Conservation (phyloP, 2,888 invertebrate species). For the Sericinus montela region DNA sequence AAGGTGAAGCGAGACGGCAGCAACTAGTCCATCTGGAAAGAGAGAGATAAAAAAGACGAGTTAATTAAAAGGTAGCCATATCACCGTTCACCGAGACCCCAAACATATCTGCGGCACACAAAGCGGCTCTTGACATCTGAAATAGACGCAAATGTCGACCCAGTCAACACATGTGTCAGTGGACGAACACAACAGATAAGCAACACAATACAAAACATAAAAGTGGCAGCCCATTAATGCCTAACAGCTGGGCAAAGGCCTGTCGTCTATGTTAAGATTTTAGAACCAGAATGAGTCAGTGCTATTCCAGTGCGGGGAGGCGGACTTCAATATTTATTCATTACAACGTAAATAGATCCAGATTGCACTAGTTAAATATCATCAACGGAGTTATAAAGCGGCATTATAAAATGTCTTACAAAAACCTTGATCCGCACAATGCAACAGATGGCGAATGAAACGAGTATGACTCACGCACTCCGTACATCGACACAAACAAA, state of each 20-base stretch:
- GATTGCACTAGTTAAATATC: not conserved
- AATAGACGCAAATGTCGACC: conserved; percentile 45
- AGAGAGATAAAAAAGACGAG: conserved; percentile 64
- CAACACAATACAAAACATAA: conserved; percentile 31
- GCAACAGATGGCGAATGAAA: conserved; percentile 50
- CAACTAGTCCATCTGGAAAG: conserved; percentile 63
- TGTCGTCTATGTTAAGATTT: too few relatives aligned
- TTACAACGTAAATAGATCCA: not conserved
- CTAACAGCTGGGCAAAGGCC: too few relatives aligned
- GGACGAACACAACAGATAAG: conserved; percentile 43
- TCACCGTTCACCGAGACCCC: conserved; percentile 56
- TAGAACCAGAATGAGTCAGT: too few relatives aligned
- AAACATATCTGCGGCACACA: conserved; percentile 48
- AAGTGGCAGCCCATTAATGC: not conserved
- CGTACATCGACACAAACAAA: not conserved
- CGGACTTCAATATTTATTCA: too few relatives aligned
- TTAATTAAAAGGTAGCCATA: conserved; percentile 49
- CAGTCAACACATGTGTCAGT: conserved; percentile 52
- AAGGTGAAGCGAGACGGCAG: conserved; percentile 42
- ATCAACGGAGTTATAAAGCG: not conserved
- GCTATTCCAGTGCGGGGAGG: too few relatives aligned
- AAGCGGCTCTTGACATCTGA: conserved; percentile 53
- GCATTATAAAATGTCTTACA: conserved; percentile 1
- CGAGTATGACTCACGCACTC: conserved; percentile 43
- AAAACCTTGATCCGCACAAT: conserved; percentile 30